Evolutionary conservation across 2,797 vertebrate genomes (phyloP).

Genomic region (Lindbergichthys nudifrons): DNA sequence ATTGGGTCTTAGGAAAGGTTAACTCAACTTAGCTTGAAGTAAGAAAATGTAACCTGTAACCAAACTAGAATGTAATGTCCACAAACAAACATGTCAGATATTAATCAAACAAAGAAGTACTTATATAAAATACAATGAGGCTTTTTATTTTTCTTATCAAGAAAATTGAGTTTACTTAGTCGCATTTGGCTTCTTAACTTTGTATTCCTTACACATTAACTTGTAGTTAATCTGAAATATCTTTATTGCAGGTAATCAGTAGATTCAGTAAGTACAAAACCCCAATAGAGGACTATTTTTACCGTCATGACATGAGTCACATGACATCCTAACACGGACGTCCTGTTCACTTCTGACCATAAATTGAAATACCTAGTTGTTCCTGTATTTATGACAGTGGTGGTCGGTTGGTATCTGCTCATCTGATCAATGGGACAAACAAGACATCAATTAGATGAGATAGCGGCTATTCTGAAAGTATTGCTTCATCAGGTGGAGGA

Average conservation of each 20-base stretch:
- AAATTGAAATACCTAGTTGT: background rate
- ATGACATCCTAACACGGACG: background rate
- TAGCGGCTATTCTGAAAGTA: background rate
- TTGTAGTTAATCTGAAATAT: background rate
- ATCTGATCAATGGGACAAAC: background rate
- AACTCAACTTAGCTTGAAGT: too few species aligned
- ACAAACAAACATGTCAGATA: background rate
- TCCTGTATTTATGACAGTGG: background rate
- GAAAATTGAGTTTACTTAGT: background rate
- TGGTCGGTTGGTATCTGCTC: background rate
- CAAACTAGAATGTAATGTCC: too few species aligned
- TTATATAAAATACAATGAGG: background rate
- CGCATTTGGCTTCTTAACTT: background rate
- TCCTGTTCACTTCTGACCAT: background rate
- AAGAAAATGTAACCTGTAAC: too few species aligned
- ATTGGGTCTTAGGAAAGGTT: too few species aligned
- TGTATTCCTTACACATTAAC: background rate
- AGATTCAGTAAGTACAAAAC: background rate
- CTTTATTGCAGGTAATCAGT: background rate
- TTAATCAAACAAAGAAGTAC: background rate
- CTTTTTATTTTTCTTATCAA: too few species aligned
- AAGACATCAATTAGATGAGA: background rate
- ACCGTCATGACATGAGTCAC: conserved; percentile 11
- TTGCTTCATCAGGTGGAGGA: background rate
- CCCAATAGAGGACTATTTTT: background rate